These are phyloP conservation scores for Poeciliopsis turrubarensis DNA, from an alignment of 2,113 vertebrate species.

Conservation along the genomic window DNA sequence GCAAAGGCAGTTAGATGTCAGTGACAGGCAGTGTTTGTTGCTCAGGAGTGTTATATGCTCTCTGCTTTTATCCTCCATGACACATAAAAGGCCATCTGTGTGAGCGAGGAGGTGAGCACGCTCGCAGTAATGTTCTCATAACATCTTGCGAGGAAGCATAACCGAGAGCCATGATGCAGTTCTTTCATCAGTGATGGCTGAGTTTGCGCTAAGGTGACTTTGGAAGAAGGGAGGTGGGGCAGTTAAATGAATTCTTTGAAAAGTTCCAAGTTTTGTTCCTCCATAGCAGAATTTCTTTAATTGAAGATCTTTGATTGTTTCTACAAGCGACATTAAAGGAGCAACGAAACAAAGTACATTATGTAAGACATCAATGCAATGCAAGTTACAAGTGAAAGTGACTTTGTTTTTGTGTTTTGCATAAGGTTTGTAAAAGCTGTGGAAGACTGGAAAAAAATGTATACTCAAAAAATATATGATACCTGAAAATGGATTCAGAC, in stretches of 20 bases:
- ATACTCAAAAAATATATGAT: too few relatives aligned
- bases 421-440: too few relatives aligned
- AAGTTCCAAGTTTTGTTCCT: not conserved
- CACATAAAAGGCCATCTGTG: slow-evolving; percentile 59
- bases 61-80: slow-evolving; percentile 19
- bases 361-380: too few relatives aligned
- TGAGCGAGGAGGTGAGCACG: slow-evolving; percentile 29
- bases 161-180: slow-evolving; percentile 32
- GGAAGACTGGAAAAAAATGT: too few relatives aligned
- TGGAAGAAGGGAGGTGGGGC: not conserved
- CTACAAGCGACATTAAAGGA: not conserved
- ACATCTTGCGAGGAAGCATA: slow-evolving; percentile 42
- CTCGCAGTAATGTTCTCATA: slow-evolving; percentile 60
- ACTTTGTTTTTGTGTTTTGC: too few relatives aligned
- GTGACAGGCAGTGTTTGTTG: not conserved
- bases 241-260: not conserved
- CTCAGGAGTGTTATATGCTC: slow-evolving; percentile 25
- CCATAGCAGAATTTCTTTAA: not conserved
- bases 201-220: slow-evolving; percentile 56
- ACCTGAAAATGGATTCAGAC: too few relatives aligned
- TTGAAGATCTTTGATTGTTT: not conserved
- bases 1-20: slow-evolving; percentile 31
- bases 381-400: too few relatives aligned
- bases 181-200: slow-evolving; percentile 30
- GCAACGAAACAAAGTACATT: not conserved